Evolutionary conservation across 2,888 invertebrate genomes (phyloP).

Genomic region (Orchestes rusci): DNA sequence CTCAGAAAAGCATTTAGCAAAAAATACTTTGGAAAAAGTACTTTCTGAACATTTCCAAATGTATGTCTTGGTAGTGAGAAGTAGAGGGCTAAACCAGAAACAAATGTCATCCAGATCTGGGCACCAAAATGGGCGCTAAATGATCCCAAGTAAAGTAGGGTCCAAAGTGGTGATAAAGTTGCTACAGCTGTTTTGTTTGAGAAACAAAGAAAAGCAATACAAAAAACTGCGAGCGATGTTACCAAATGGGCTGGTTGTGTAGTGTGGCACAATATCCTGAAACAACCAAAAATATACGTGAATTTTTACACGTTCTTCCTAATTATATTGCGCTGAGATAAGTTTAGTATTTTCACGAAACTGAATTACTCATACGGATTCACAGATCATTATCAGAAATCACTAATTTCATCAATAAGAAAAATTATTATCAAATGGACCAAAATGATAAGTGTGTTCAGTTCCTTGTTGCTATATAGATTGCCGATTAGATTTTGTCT

Average conservation of each 20-base stretch:
- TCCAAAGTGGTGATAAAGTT: conserved; percentile 45
- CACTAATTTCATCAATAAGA: no score
- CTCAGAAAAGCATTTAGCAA: conserved; percentile 69
- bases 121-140: conserved; percentile 79
- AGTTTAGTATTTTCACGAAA: no score
- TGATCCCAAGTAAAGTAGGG: conserved; percentile 66
- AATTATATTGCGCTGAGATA: no score
- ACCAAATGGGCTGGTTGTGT: conserved; percentile 76
- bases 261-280: conserved; percentile 63
- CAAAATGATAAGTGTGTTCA: no score
- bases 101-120: conserved; percentile 90
- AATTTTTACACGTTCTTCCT: not conserved
- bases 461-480: no score
- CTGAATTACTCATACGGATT: not conserved
- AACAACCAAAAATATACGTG: conserved; percentile 30
- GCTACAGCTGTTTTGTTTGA: conserved; percentile 34
- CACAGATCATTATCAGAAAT: not conserved
- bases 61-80: conserved; percentile 79
- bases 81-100: conserved; percentile 80
- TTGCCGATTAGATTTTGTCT: no score
- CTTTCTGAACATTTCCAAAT: conserved; percentile 80
- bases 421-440: no score
- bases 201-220: conserved; percentile 47
- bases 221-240: conserved; percentile 54
- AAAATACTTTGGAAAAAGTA: conserved; percentile 82